A percentile compares a stretch with the other conserved stretches of the same genome.
Evolutionary conservation across 2,113 vertebrate species (phyloP).

Genomic region (Siniperca chuatsi): DNA sequence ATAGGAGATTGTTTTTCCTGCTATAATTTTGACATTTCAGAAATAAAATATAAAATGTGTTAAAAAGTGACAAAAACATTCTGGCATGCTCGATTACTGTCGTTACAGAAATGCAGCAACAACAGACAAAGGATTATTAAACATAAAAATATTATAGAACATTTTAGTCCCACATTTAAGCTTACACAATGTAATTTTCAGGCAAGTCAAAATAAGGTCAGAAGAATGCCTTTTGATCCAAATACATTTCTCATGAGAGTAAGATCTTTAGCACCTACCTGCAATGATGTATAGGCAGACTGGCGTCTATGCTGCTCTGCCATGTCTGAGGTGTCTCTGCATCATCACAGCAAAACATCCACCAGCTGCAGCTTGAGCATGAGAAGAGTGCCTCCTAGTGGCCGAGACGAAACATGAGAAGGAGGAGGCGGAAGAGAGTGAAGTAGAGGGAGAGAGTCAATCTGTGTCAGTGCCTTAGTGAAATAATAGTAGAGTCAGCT

Average conservation of each 20-base stretch:
- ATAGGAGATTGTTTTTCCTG: background rate
- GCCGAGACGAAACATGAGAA: constrained; percentile 27
- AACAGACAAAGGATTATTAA: constrained; percentile 28
- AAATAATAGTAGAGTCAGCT: constrained; percentile 75
- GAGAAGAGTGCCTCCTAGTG: constrained; percentile 88
- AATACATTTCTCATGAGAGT: constrained; percentile 38
- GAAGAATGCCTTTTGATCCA: constrained; percentile 12
- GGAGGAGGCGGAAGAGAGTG: constrained; percentile 1
- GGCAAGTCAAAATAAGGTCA: constrained; percentile 21
- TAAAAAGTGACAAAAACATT: constrained; percentile 17
- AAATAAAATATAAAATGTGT: constrained; percentile 6
- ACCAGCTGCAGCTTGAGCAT: constrained; percentile 65
- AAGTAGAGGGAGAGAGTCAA: constrained; percentile 51
- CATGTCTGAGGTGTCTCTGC: constrained; percentile 63
- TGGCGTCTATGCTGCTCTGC: constrained; percentile 53
- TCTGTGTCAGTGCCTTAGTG: constrained; percentile 63
- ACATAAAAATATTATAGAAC: background rate
- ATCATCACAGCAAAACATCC: constrained; percentile 52
- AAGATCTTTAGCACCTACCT: constrained; percentile 62
- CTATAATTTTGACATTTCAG: background rate
- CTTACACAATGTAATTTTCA: background rate
- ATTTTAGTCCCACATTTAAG: background rate
- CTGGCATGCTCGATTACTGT: background rate
- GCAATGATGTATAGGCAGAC: constrained; percentile 55
- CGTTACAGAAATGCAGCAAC: background rate